Evolutionary conservation across 2,113 vertebrate species (phyloP).

Genomic region (Clarias batrachus): DNA sequence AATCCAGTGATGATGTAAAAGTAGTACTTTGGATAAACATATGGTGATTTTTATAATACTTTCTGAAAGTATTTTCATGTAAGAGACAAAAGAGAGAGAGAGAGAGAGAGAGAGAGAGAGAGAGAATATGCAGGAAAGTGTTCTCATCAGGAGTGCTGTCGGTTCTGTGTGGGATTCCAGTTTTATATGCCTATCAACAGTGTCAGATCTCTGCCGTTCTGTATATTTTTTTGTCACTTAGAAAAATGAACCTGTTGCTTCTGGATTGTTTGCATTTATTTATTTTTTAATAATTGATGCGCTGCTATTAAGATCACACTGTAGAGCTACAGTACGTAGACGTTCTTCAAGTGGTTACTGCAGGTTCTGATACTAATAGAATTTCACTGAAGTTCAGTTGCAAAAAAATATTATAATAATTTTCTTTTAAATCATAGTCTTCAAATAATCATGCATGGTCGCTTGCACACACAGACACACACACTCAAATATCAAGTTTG

Average conservation of each 20-base stretch:
- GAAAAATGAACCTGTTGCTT: background rate
- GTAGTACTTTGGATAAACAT: background rate
- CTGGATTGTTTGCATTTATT: background rate
- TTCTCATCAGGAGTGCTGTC: slow-evolving; percentile 46
- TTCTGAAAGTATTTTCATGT: background rate
- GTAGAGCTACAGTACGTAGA: background rate
- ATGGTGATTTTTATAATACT: background rate
- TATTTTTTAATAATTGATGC: background rate
- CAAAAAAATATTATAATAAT: too few species aligned
- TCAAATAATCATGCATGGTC: background rate
- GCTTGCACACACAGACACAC: background rate
- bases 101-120: background rate
- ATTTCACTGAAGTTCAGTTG: background rate
- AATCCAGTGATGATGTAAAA: background rate
- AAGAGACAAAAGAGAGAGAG: background rate
- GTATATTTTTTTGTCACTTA: slow-evolving; percentile 37
- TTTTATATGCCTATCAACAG: slow-evolving; percentile 47
- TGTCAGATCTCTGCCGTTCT: slow-evolving; percentile 17
- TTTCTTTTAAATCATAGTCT: too few species aligned
- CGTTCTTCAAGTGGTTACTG: background rate
- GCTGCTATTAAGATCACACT: background rate
- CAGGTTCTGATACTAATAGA: background rate
- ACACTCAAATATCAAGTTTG: background rate
- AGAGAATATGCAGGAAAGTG: slow-evolving; percentile 26
- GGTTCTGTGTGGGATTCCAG: slow-evolving; percentile 36